A percentile compares a stretch with the other conserved stretches of the same genome.
These are phyloP conservation scores for Numida meleagris DNA, from an alignment of 2,113 vertebrate genomes.

Conservation along the genomic window DNA sequence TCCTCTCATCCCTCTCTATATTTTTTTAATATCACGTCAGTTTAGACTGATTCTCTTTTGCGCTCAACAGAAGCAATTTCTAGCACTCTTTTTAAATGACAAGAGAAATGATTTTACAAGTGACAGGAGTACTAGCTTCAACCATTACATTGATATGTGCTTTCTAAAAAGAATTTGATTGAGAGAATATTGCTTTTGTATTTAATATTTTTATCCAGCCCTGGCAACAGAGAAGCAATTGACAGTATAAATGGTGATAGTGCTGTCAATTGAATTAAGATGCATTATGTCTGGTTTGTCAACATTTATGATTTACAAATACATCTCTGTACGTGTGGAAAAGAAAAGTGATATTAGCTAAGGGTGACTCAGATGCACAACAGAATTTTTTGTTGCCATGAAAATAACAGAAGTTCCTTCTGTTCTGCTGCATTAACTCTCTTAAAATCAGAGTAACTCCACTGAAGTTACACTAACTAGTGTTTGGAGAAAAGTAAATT, in stretches of 20 bases:
- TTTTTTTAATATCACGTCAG: background rate
- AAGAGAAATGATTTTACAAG: slow-evolving; percentile 32
- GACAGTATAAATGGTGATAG: background rate
- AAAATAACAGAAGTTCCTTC: background rate
- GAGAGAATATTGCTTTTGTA: slow-evolving; percentile 25
- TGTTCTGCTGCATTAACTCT: background rate
- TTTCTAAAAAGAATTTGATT: slow-evolving; percentile 6
- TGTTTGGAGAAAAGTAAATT: background rate
- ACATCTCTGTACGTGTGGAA: background rate
- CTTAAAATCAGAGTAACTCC: background rate
- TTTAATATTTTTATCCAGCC: slow-evolving; percentile 31
- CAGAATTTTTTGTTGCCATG: background rate
- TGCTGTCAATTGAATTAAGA: slow-evolving; percentile 15
- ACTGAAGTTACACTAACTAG: background rate
- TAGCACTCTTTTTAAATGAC: background rate
- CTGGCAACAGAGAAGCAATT: slow-evolving; percentile 9
- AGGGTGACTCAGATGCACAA: background rate
- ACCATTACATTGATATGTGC: background rate
- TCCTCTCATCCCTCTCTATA: background rate
- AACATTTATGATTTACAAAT: slow-evolving; percentile 19
- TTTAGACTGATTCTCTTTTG: background rate
- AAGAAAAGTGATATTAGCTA: background rate
- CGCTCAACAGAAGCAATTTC: background rate
- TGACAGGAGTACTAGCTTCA: slow-evolving; percentile 5
- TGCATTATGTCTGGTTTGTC: slow-evolving; percentile 1